A percentile compares a stretch with the other conserved stretches of the same genome.
These are phyloP conservation scores for Microplitis demolitor DNA, from an alignment of 1,140 invertebrate genomes.

Conservation along the genomic window DNA sequence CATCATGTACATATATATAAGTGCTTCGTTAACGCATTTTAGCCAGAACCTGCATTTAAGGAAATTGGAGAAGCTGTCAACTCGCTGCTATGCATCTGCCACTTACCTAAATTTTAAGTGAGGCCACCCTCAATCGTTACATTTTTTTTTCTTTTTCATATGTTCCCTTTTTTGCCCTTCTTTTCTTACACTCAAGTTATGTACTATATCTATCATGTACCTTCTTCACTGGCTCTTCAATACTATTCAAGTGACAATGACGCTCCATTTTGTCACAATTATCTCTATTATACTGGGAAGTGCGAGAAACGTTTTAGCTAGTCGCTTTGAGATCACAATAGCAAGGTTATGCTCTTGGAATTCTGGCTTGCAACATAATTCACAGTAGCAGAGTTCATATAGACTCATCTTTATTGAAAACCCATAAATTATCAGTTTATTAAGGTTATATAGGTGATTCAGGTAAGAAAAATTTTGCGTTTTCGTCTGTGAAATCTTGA, in stretches of 20 bases:
- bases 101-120: conserved; percentile 23
- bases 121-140: conserved; percentile 11
- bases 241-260: conserved; percentile 19
- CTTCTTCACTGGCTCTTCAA: no score
- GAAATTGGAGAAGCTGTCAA: conserved; percentile 36
- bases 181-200: not conserved
- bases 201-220: not conserved
- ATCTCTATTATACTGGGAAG: conserved; percentile 27
- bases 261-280: conserved; percentile 38
- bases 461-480: not conserved
- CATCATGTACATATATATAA: not conserved
- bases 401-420: not conserved
- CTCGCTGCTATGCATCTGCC: conserved; percentile 36
- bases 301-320: conserved; percentile 30
- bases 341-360: not conserved
- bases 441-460: not conserved
- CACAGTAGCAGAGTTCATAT: not conserved
- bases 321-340: conserved; percentile 22
- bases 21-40: no score
- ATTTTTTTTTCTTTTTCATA: conserved; percentile 12
- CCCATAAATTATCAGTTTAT: no score
- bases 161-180: conserved; percentile 1
- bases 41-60: not conserved
- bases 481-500: not conserved
- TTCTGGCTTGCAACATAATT: not conserved